Base-by-base conservation (phyloP, 2,797 vertebrate genomes). In the Cynodonichthys magdalenae region DNA sequence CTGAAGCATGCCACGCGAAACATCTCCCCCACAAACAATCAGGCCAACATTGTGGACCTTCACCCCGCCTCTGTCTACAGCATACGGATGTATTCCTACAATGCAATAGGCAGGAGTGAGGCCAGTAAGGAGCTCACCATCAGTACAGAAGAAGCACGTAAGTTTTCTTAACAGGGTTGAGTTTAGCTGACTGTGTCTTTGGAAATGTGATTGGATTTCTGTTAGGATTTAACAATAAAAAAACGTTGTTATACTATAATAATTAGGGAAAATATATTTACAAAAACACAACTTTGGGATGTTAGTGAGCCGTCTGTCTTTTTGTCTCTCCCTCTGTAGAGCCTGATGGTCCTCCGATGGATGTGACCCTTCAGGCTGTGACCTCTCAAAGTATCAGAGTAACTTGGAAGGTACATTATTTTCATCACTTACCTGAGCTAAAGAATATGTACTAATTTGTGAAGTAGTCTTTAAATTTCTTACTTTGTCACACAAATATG, bases 11-110 rank as follows among this genome's bases (percentile, higher is more conserved):
- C 96, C 0, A 99, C 97, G 0, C 95, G 97, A 52, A 99, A 99
- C 88, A 98, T 99, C 87, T 98, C 97, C 39, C 97, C 97, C 0
- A 96, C 95, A 84, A 99, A 98, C 89, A 98, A 99, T 88, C 97
- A 99, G 87, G 97, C 97, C 0, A 99, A 98, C 90, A 98, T 99
- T 0, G 97, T 99, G 75, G 97, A 99, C 87, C 92, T 99, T 41
- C 97, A 99, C 85, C 97, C 97, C 0, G 97, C 97, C 0, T 96
- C 95, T 0, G 96, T 99, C 28, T 99, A 99, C 92, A 99, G 97
- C 89, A 98, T 99, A 77, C 96, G 97, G 84, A 98, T 99, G 96
- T 99, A 96, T 80, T 99, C 97, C 54, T 98, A 97, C 92, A 99
- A 99, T 77, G 92, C 95, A 67, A 99, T 99, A 0, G 97, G 97